Evolutionary conservation across 2,888 invertebrate species (phyloP), one percentile per base, ranked within the genome.

Genomic region (Lydus trimaculatus): DNA sequence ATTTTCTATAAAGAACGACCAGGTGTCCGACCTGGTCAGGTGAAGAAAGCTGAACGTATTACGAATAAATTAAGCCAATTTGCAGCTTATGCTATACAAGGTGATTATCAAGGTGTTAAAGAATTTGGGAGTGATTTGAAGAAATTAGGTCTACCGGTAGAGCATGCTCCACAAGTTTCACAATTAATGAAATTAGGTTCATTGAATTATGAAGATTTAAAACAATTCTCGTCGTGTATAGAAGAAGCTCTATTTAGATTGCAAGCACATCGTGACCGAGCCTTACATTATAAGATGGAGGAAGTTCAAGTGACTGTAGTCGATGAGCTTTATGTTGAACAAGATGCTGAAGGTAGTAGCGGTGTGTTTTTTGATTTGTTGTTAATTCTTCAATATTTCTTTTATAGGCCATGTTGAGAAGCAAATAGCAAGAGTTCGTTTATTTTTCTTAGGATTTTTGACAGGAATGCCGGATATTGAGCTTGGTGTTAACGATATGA

Each of bases 1-100:
- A 94, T 99, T 66, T 97, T 98, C 85, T 99, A 99, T 85, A 97
- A 98, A 85, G 99, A 99, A 85, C 89, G 98, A 13, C 98, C 99
- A 0, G 99, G 99, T 1, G 96, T 98, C 20, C 88, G 98, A 73
- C 97, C 97, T 0, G 97, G 97, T 0, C 96, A 97, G 84, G 95
- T 97, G 71, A 95, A 95, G 67, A 97, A 97, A 84, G 97, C 97
- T 17, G 96, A 95, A 86, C 89, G 96, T 69, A 91, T 97, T 75
- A 96, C 96, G 0, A 96, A 94, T 81, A 96, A 95, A 84, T 85
- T 97, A 74, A 95, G 96, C 64, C 95, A 97, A 87, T 95, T 98
- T 84, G 97, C 97, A 58, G 95, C 95, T 56, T 96, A 95, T 82
- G 96, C 96, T 63, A 96, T 96, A 80, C 95, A 96, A 82, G 96